Conservation (phyloP, 1,140 invertebrate genomes). For the Gryllus bimaculatus region DNA sequence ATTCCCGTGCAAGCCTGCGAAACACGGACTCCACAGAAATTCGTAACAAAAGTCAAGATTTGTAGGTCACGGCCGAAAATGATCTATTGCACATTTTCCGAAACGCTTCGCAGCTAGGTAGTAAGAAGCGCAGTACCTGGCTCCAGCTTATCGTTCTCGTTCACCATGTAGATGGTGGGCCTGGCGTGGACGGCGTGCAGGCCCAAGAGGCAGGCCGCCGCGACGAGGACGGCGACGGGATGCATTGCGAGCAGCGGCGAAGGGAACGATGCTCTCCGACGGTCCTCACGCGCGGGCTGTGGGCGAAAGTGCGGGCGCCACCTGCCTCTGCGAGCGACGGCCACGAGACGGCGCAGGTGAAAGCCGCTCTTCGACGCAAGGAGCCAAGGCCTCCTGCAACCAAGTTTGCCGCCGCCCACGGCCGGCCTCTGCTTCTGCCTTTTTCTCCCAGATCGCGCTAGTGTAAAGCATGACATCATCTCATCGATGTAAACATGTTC, state of each 20-base stretch:
- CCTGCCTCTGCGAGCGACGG: neutral
- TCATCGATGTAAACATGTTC: too few species aligned
- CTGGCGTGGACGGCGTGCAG: conserved; percentile 7
- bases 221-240: neutral
- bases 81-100: too few species aligned
- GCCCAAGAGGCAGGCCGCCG: neutral
- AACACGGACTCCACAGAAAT: too few species aligned
- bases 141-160: conserved; percentile 24
- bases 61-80: too few species aligned
- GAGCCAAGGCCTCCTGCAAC: neutral
- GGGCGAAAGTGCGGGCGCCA: neutral
- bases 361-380: neutral
- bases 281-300: neutral
- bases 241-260: neutral
- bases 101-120: too few species aligned
- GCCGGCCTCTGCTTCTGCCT: too few species aligned
- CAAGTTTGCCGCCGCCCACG: conserved; percentile 1
- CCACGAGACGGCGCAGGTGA: neutral
- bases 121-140: conserved; percentile 19
- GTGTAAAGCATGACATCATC: too few species aligned
- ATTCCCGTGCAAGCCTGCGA: too few species aligned
- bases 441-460: too few species aligned
- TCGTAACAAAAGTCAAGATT: too few species aligned
- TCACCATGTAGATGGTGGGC: conserved; percentile 25
- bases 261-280: neutral